Evolutionary conservation across 2,888 invertebrate genomes (phyloP).

Genomic region (Ischnus inquisitorius): DNA sequence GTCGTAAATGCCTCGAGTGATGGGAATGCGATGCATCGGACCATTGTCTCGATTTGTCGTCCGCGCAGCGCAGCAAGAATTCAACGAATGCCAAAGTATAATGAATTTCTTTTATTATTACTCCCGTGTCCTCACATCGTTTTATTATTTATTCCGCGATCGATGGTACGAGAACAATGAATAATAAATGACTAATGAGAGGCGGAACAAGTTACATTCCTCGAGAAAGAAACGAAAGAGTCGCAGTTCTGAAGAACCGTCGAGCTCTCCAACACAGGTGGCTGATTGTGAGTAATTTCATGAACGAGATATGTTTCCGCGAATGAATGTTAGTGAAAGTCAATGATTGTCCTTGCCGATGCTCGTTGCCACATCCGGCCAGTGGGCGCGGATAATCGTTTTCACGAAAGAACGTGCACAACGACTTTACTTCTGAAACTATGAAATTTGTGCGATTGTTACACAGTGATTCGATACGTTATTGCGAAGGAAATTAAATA

Average conservation of each 20-base stretch:
- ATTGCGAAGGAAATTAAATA: not conserved
- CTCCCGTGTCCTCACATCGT: not conserved
- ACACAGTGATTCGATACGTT: not conserved
- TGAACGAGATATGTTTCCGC: conserved; percentile 61
- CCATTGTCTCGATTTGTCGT: not conserved
- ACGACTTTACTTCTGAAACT: not conserved
- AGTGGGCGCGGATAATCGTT: conserved; percentile 39
- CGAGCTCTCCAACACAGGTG: conserved; percentile 17
- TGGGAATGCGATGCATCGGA: not conserved
- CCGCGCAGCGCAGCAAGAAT: conserved; percentile 13
- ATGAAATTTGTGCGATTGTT: conserved; percentile 11
- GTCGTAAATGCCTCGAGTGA: too few species aligned
- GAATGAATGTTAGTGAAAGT: conserved; percentile 63
- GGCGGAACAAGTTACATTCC: conserved; percentile 21
- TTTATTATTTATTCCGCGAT: conserved; percentile 16
- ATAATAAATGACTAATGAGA: not conserved
- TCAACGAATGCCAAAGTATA: conserved; percentile 18
- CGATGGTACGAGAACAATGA: conserved; percentile 20
- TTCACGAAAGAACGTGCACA: conserved; percentile 21
- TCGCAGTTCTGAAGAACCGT: not conserved
- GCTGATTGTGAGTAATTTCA: conserved; percentile 44
- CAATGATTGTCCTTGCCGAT: conserved; percentile 57
- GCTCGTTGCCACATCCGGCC: conserved; percentile 52
- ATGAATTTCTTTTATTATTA: conserved; percentile 11
- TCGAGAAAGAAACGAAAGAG: conserved; percentile 39